Base-by-base conservation (phyloP, 2,888 invertebrate genomes). In the Patella pellucida region DNA sequence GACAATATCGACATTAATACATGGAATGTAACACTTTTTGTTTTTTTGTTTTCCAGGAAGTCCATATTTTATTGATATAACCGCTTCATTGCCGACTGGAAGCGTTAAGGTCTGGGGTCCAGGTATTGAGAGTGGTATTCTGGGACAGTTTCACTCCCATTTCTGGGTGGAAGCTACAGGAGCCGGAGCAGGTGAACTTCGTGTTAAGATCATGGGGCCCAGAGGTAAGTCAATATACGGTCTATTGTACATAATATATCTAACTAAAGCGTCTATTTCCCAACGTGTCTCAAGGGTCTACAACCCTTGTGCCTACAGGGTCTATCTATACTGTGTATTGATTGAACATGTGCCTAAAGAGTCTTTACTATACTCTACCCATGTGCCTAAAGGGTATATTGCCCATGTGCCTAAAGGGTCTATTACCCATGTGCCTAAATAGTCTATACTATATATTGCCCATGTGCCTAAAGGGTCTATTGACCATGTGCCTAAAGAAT, bases 131-230 rank as follows among this genome's bases (percentile, higher is more conserved):
- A 83, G 80, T 73, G 86, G 87, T 2, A 79, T 87, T 19, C 79
- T 87, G 16, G 81, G 83, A 5, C 80, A 83, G 41, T 87, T 84
- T 73, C 81, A 86, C 68, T 84, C 85, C 19, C 83, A 85, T 71
- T 87, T 87, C 79, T 84, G 80, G 77, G 86, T 85, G 27, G 86
- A 86, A 52, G 83, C 86, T 0, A 82, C 84, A 9, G 84, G 83
- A 3, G 86, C 86, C 0, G 86, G 86, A 0, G 83, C 86, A 0
- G 87, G 87, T 9, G 86, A 87, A 73, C 76, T 87, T 12, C 83
- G 85, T 56, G 86, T 87, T 68, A 83, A 86, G 50, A 83, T 87
- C 50, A 85, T 85, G 84, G 87, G 87, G 23, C 85, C 86, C 0
- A 87, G 85, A 83, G 87, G 86, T 86, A 75, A 71, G 76, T 72